Conservation (phyloP, 2,888 invertebrate genomes). For the Oscheius myriophilus region DNA sequence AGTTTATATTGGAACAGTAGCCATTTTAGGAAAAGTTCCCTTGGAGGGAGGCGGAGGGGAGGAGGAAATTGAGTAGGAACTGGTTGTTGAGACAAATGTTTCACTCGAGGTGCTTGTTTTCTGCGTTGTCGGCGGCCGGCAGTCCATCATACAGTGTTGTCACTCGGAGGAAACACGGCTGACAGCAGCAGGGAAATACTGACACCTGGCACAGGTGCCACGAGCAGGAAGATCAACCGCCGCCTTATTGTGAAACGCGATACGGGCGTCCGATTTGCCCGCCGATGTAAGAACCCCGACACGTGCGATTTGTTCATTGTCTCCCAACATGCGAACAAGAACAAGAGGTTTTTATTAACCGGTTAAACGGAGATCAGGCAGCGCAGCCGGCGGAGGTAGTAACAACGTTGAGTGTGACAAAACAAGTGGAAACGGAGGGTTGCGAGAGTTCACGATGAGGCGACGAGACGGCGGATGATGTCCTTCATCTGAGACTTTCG, state of each 20-base stretch:
- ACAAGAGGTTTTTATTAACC: too few species aligned
- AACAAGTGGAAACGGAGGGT: too few species aligned
- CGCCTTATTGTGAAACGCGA: constrained; percentile 12
- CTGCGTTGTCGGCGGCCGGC: background rate
- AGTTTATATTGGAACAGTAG: background rate
- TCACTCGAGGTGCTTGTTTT: background rate
- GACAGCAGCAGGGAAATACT: background rate
- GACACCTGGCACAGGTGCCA: background rate
- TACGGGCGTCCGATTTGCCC: background rate
- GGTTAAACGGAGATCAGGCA: too few species aligned
- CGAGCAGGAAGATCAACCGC: background rate
- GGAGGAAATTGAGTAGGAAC: background rate
- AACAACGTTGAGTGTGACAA: too few species aligned
- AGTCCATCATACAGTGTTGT: constrained; percentile 21
- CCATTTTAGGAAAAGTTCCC: too few species aligned
- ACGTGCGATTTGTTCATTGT: too few species aligned
- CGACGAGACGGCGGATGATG: background rate
- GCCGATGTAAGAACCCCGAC: background rate
- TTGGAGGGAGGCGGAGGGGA: too few species aligned
- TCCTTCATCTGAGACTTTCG: background rate
- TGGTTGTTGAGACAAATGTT: background rate
- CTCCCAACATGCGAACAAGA: too few species aligned
- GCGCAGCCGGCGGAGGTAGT: too few species aligned
- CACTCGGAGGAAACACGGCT: constrained; percentile 5
- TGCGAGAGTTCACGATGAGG: too few species aligned